Percentiles rank a stretch among this genome's conserved stretches.
Evolutionary conservation across 2,797 vertebrate species (phyloP).

Genomic region (Epinephelus awoara): DNA sequence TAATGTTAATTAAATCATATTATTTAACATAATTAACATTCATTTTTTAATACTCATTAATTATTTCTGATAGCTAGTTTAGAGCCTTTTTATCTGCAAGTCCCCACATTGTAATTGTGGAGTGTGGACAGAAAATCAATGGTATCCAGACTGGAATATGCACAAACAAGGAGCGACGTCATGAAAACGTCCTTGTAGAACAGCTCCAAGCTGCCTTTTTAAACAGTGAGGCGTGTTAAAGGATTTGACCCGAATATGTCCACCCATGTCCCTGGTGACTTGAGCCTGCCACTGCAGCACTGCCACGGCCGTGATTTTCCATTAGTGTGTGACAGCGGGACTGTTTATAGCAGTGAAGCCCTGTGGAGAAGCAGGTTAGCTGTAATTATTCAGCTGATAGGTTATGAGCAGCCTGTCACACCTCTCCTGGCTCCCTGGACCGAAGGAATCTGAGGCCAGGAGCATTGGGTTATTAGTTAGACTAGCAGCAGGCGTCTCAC

Average conservation of each 20-base stretch:
- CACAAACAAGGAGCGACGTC: neutral
- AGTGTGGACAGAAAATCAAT: neutral
- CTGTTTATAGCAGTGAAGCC: conserved; percentile 55
- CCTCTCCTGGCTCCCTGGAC: conserved; percentile 22
- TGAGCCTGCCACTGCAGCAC: conserved; percentile 12
- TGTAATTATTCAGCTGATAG: conserved; percentile 71
- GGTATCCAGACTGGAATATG: neutral
- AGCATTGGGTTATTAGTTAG: conserved; percentile 43
- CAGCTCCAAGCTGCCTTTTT: conserved; percentile 12
- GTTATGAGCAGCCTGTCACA: conserved; percentile 52
- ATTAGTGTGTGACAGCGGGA: conserved; percentile 63
- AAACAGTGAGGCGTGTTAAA: conserved; percentile 15
- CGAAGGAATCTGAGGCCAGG: conserved; percentile 29
- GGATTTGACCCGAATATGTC: conserved; percentile 57
- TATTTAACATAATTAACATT: no score
- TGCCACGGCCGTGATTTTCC: conserved; percentile 38
- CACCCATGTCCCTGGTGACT: conserved; percentile 36
- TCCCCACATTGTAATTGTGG: no score
- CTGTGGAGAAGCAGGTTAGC: conserved; percentile 64
- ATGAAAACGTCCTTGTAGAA: neutral
- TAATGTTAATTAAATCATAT: no score
- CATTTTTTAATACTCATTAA: no score
- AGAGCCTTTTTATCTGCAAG: no score
- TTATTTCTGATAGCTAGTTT: no score
- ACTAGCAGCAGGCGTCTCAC: neutral